phyloP scores from a whole-genome alignment of 2,113 vertebrate species.

The Ageneiosus marmoratus region DNA sequence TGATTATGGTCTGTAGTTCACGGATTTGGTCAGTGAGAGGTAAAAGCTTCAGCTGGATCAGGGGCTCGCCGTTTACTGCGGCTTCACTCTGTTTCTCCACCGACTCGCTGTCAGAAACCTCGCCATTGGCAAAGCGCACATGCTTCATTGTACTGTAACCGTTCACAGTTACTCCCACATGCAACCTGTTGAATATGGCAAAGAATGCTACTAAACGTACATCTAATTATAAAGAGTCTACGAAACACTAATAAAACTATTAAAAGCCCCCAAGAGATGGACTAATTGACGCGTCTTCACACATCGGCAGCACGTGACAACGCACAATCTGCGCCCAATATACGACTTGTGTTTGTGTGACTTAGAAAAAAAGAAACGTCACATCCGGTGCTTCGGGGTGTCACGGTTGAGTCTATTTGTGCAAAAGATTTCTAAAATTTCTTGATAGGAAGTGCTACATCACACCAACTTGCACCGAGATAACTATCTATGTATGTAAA shows the following conservation, averaged over 20 bases:
- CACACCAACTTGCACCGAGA: not conserved
- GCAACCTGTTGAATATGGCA: slow-evolving; percentile 66
- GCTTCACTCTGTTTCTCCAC: slow-evolving; percentile 35
- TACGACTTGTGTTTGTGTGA: not conserved
- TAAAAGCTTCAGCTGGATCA: slow-evolving; percentile 72
- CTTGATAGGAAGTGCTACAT: not conserved
- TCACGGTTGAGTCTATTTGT: not conserved
- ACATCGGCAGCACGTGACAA: not conserved
- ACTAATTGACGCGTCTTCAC: not conserved
- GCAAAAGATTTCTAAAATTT: not conserved
- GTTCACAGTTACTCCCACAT: slow-evolving; percentile 41
- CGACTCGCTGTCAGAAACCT: slow-evolving; percentile 28
- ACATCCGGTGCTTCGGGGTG: not conserved
- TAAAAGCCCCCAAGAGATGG: not conserved
- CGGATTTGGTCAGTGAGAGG: slow-evolving; percentile 83
- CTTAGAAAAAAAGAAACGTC: not conserved
- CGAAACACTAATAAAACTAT: not conserved
- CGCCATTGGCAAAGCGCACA: slow-evolving; percentile 65
- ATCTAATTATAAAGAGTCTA: not conserved
- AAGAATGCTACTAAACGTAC: slow-evolving; percentile 59
- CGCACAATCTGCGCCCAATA: not conserved
- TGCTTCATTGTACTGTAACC: slow-evolving; percentile 51
- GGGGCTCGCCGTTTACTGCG: slow-evolving; percentile 25
- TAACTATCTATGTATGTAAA: not conserved
- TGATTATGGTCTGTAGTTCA: slow-evolving; percentile 83